Evolutionary conservation across 1,140 invertebrate genomes (phyloP).

Genomic region (Brachionus paranguensis): DNA sequence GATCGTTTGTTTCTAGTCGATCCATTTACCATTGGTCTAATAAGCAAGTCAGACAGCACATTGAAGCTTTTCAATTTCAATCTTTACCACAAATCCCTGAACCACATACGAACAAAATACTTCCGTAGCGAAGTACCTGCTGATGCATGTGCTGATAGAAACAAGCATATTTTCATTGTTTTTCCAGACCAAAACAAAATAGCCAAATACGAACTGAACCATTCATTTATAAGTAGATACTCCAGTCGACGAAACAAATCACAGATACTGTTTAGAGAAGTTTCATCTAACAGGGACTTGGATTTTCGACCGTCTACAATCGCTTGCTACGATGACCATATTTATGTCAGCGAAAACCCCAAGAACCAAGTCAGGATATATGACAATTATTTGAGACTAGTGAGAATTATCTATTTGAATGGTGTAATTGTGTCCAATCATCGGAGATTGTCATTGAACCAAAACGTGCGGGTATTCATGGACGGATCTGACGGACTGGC

Average conservation of each 20-base stretch:
- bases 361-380: slow-evolving; percentile 28
- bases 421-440: background rate
- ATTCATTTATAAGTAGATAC: background rate
- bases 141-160: slow-evolving; percentile 18
- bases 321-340: slow-evolving; percentile 6
- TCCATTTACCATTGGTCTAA: slow-evolving; percentile 23
- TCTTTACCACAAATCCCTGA: background rate
- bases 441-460: background rate
- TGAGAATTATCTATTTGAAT: slow-evolving; percentile 15
- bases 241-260: background rate
- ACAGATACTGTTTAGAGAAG: slow-evolving; percentile 5
- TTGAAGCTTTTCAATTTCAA: slow-evolving; percentile 24
- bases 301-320: slow-evolving; percentile 35
- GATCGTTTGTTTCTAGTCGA: slow-evolving; percentile 18
- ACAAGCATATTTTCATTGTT: slow-evolving; percentile 16
- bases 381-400: slow-evolving; percentile 6
- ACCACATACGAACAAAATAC: slow-evolving; percentile 1
- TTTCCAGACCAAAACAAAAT: slow-evolving; percentile 38
- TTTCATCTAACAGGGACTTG: background rate
- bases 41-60: slow-evolving; percentile 22
- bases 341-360: slow-evolving; percentile 13
- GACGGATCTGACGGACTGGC: slow-evolving; percentile 19
- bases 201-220: slow-evolving; percentile 4
- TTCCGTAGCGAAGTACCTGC: slow-evolving; percentile 14
- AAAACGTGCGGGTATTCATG: background rate